phyloP scores from a whole-genome alignment of 2,113 vertebrate genomes.

The Nothocercus nigrocapillus region DNA sequence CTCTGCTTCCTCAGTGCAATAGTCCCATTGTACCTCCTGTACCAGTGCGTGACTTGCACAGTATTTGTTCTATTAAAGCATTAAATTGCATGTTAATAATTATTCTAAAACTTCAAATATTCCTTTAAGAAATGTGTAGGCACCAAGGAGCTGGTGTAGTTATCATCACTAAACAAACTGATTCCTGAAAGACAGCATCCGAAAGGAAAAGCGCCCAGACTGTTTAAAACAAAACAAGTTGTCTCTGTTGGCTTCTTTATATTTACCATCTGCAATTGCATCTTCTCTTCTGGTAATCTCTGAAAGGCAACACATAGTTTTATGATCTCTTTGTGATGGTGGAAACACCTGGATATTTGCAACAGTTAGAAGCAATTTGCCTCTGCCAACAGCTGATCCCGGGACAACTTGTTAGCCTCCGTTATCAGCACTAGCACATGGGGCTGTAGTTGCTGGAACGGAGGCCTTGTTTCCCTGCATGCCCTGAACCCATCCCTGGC shows the following conservation, averaged over 20 bases:
- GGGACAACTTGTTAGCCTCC: not conserved
- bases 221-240: not conserved
- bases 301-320: constrained; percentile 18
- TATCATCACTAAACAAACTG: not conserved
- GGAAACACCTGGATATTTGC: not conserved
- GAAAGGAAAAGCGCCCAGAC: not conserved
- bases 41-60: not conserved
- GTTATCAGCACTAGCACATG: not conserved
- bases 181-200: not conserved
- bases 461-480: not conserved
- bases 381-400: not conserved
- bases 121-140: not conserved
- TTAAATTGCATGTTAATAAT: not conserved
- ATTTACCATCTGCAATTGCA: constrained; percentile 40
- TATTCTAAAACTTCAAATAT: not conserved
- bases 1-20: not conserved
- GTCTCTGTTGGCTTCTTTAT: not conserved
- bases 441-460: rapidly evolving
- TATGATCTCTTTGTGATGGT: not conserved
- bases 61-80: not conserved
- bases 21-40: not conserved
- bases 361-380: not conserved
- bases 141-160: not conserved
- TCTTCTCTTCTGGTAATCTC: constrained; percentile 30
- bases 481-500: not conserved